Evolutionary conservation across 2,888 invertebrate species (phyloP).

Genomic region (Lamproptera curius): DNA sequence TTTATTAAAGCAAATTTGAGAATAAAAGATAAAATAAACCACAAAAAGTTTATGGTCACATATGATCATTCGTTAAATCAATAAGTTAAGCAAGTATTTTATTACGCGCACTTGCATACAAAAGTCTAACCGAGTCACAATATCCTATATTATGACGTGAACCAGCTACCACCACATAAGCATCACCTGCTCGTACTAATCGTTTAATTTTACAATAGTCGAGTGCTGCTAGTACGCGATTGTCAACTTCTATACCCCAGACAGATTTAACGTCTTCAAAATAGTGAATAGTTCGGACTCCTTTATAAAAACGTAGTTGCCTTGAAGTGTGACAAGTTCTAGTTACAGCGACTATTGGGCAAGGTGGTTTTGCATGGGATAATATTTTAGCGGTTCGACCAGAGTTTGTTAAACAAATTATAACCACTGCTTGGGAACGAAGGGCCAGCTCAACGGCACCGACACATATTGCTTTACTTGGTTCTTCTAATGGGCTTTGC

Average conservation of each 20-base stretch:
- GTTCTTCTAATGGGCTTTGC: slow-evolving; percentile 75
- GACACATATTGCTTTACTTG: slow-evolving; percentile 72
- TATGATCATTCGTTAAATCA: too few species aligned
- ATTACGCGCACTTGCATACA: slow-evolving; percentile 61
- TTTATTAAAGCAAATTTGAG: too few species aligned
- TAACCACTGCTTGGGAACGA: slow-evolving; percentile 62
- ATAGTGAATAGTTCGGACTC: slow-evolving; percentile 73
- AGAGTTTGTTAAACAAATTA: slow-evolving; percentile 88
- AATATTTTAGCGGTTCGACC: slow-evolving; percentile 84
- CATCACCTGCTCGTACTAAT: slow-evolving; percentile 57
- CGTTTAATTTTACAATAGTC: slow-evolving; percentile 69
- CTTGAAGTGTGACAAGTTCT: slow-evolving; percentile 82
- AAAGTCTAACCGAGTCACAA: slow-evolving; percentile 57
- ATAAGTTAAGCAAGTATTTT: slow-evolving; percentile 24
- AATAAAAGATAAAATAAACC: too few species aligned
- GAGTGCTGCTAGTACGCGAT: slow-evolving; percentile 55
- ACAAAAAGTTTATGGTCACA: too few species aligned
- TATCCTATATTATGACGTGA: slow-evolving; percentile 63
- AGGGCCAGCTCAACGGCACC: slow-evolving; percentile 62
- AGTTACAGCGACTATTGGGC: slow-evolving; percentile 87
- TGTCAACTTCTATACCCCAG: slow-evolving; percentile 59
- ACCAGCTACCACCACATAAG: slow-evolving; percentile 60
- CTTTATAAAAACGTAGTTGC: slow-evolving; percentile 75
- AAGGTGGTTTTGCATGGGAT: slow-evolving; percentile 82
- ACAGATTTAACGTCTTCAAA: slow-evolving; percentile 50